These are phyloP conservation scores for Ametastegia equiseti DNA, from an alignment of 2,888 invertebrate genomes.

Conservation along the genomic window DNA sequence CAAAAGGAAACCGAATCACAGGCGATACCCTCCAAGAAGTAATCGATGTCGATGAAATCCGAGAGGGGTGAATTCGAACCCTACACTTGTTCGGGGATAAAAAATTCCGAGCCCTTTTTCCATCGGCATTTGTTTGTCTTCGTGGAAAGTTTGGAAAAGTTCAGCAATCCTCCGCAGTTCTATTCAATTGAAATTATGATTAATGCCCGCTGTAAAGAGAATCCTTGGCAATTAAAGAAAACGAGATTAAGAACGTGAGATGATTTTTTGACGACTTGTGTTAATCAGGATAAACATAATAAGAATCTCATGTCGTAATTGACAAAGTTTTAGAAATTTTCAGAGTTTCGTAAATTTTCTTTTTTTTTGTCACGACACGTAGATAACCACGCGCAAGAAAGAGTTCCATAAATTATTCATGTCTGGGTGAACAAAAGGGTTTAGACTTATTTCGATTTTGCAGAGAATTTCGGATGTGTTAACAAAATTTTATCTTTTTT, in stretches of 20 bases:
- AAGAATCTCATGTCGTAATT: not conserved
- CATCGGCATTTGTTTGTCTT: not conserved
- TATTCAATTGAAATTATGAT: not conserved
- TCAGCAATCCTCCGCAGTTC: not conserved
- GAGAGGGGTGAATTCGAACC: not conserved
- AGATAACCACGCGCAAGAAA: not conserved
- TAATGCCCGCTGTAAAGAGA: not conserved
- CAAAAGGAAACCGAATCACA: not conserved
- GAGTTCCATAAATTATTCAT: too few species aligned
- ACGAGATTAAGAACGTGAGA: not conserved
- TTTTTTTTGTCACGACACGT: not conserved
- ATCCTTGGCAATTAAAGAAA: not conserved
- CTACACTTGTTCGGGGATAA: not conserved
- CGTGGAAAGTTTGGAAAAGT: not conserved
- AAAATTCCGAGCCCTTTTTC: not conserved
- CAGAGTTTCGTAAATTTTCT: too few species aligned
- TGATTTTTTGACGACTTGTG: not conserved
- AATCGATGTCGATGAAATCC: not conserved
- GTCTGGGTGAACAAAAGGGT: too few species aligned
- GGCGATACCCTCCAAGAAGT: not conserved
- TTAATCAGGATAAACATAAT: not conserved
- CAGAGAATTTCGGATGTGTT: too few species aligned
- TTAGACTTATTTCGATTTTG: too few species aligned
- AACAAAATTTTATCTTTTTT: too few species aligned
- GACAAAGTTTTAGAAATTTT: too few species aligned